Evolutionary conservation across 30 jellyfish, hydroid and myxozoan genomes (phyloP).

Genomic region (Pseudorhiza aurosa): DNA sequence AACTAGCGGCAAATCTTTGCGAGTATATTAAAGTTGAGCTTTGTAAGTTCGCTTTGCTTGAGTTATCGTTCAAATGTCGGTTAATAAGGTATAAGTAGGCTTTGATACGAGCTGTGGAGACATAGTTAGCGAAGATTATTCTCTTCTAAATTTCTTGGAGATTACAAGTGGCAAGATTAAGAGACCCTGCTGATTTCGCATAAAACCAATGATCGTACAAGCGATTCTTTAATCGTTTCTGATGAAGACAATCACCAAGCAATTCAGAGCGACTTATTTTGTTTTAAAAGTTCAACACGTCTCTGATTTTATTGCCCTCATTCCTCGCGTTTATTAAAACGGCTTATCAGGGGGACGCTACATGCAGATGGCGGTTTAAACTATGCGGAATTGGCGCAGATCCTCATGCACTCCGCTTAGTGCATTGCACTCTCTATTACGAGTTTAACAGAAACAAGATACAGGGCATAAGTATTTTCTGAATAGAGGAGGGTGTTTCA

Average conservation of each 20-base stretch:
- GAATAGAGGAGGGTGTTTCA: too few relatives aligned
- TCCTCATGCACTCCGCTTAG: too few relatives aligned
- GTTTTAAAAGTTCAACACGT: neutral
- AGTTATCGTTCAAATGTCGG: too few relatives aligned
- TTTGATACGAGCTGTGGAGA: neutral
- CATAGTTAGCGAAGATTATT: neutral
- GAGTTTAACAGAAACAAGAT: too few relatives aligned
- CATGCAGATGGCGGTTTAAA: too few relatives aligned
- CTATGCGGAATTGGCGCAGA: too few relatives aligned
- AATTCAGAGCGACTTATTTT: constrained; percentile 25
- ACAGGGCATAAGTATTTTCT: too few relatives aligned
- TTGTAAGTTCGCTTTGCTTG: too few relatives aligned
- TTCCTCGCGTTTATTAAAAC: neutral
- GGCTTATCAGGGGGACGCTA: constrained; percentile 14
- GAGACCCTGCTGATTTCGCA: constrained; percentile 27
- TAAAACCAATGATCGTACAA: constrained; percentile 11
- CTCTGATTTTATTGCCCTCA: constrained; percentile 31
- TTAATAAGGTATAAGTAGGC: too few relatives aligned
- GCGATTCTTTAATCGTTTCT: constrained; percentile 12
- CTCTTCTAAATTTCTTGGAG: constrained; percentile 29
- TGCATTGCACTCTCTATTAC: too few relatives aligned
- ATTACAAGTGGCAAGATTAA: constrained; percentile 18
- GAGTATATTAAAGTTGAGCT: too few relatives aligned
- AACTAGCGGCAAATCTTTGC: too few relatives aligned
- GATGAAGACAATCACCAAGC: constrained; percentile 19